Conservation (phyloP, 1,140 invertebrate genomes). For the Apis laboriosa region DNA sequence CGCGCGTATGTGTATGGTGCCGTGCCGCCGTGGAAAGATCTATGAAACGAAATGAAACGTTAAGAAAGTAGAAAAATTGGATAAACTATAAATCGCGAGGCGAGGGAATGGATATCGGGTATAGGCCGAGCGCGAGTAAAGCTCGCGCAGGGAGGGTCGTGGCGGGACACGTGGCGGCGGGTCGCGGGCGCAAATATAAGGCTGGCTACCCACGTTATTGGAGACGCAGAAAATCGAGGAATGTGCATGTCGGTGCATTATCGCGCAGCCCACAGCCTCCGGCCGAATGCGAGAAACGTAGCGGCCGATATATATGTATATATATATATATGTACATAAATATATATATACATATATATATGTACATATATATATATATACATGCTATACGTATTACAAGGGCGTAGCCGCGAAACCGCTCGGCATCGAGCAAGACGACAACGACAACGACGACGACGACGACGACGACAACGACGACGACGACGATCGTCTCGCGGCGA, state of each 20-base stretch:
- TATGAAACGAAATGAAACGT: not conserved
- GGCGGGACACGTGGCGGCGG: conserved; percentile 47
- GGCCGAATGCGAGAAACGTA: conserved; percentile 54
- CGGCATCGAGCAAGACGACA: not conserved
- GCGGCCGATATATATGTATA: conserved; percentile 35
- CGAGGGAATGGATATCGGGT: not conserved
- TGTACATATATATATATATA: conserved; percentile 5
- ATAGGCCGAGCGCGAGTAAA: not conserved
- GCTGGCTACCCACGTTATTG: conserved; percentile 71
- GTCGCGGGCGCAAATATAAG: conserved; percentile 45
- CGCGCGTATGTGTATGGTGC: too few relatives aligned
- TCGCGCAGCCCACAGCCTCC: conserved; percentile 63
- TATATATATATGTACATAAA: not conserved
- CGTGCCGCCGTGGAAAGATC: not conserved
- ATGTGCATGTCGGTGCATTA: conserved; percentile 66
- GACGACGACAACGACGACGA: too few relatives aligned
- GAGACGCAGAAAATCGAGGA: conserved; percentile 72
- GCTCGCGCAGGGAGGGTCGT: not conserved
- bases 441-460: too few relatives aligned
- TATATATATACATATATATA: conserved; percentile 4
- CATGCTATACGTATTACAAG: conserved; percentile 19
- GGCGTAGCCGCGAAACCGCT: conserved; percentile 28
- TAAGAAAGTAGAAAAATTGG: not conserved
- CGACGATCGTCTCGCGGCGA: not conserved
- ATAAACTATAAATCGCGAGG: not conserved